Conservation (phyloP, 2,113 vertebrate species). For the Monopterus albus region DNA sequence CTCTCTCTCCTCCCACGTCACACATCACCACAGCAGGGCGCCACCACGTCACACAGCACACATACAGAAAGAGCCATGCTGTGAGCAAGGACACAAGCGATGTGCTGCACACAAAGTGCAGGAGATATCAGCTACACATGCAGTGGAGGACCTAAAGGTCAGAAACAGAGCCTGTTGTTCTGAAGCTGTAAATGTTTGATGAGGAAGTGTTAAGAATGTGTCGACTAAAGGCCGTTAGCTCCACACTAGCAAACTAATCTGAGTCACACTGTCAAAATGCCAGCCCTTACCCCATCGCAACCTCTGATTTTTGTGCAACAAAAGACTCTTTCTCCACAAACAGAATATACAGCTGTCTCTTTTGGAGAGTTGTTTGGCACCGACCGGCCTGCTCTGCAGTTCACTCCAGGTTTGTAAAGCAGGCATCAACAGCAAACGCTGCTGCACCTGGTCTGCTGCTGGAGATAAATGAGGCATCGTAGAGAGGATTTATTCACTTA, state of each 20-base stretch:
- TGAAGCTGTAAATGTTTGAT: slow-evolving; percentile 58
- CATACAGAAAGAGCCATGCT: slow-evolving; percentile 8
- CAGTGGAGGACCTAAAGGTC: slow-evolving; percentile 52
- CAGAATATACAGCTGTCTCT: not conserved
- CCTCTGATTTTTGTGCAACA: slow-evolving; percentile 1
- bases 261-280: slow-evolving; percentile 44
- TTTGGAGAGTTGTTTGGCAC: not conserved
- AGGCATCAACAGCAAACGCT: not conserved
- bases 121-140: slow-evolving; percentile 1
- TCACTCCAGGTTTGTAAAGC: slow-evolving; percentile 13
- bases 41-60: slow-evolving; percentile 41
- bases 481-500: slow-evolving; percentile 7
- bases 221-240: slow-evolving; percentile 34
- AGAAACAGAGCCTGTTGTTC: slow-evolving; percentile 62
- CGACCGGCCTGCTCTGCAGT: not conserved
- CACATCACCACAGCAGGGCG: slow-evolving; percentile 48
- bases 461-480: slow-evolving; percentile 11
- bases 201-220: slow-evolving; percentile 52
- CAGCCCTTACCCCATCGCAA: slow-evolving; percentile 21
- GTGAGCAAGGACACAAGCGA: too few species aligned
- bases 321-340: not conserved
- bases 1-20: slow-evolving; percentile 35
- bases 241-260: slow-evolving; percentile 35
- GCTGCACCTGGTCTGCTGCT: slow-evolving; percentile 17
- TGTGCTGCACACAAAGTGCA: slow-evolving; percentile 17